A percentile compares a stretch with the other conserved stretches of the same genome.
Conservation (phyloP, 2,888 invertebrate species). For the Scaptodrosophila latifasciaeformis region DNA sequence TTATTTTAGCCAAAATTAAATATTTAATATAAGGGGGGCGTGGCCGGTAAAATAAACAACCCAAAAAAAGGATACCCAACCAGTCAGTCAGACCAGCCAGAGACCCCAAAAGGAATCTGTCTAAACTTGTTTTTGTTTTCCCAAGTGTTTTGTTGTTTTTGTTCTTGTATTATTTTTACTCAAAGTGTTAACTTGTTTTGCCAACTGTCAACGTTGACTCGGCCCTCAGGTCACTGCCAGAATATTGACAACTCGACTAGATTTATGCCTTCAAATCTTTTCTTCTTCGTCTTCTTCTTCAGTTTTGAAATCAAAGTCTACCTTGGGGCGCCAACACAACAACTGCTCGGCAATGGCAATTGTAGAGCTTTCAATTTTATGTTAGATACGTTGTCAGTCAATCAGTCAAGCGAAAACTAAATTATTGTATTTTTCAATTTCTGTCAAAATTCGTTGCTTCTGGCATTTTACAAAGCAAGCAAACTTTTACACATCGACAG, state of each 20-base stretch:
- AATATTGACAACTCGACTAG: conserved; percentile 15
- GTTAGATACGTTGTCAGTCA: conserved; percentile 7
- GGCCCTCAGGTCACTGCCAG: not conserved
- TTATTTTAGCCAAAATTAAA: conserved; percentile 42
- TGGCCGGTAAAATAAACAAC: not conserved
- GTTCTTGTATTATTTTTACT: not conserved
- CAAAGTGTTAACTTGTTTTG: conserved; percentile 58
- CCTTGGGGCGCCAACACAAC: conserved; percentile 23
- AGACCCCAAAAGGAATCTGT: not conserved
- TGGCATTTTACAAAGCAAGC: not conserved
- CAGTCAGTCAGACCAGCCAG: not conserved
- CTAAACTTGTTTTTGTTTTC: not conserved
- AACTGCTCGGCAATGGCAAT: not conserved
- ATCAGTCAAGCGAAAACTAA: conserved; percentile 25
- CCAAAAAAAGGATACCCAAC: not conserved
- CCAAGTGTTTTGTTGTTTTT: not conserved
- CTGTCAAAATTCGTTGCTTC: conserved; percentile 31
- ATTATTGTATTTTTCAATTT: conserved; percentile 53
- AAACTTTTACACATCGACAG: conserved; percentile 30
- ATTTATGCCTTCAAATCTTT: too few relatives aligned
- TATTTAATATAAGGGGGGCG: conserved; percentile 38
- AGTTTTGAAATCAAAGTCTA: conserved; percentile 18
- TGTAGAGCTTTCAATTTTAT: too few relatives aligned
- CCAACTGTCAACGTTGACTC: conserved; percentile 36
- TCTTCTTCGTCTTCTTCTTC: too few relatives aligned